phyloP scores from a whole-genome alignment of 2,888 invertebrate genomes.

The Craniophora ligustri region DNA sequence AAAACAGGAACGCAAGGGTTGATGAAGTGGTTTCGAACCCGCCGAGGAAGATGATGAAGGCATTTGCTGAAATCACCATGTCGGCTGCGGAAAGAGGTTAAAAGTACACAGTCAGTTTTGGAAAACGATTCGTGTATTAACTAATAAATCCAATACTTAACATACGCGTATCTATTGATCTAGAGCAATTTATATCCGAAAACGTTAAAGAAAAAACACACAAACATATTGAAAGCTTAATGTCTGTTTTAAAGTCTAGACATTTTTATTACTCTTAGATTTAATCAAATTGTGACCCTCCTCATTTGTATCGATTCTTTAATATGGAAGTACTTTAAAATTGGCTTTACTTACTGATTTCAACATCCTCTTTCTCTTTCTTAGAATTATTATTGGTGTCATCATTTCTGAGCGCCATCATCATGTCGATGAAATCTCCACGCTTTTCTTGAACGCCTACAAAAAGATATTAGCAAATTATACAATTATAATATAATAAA shows the following conservation, averaged over 20 bases:
- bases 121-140: no score
- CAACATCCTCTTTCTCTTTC: conserved; percentile 73
- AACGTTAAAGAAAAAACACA: no score
- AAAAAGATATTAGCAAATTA: conserved; percentile 20
- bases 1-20: conserved; percentile 86
- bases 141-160: no score
- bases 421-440: conserved; percentile 89
- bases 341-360: conserved; percentile 74
- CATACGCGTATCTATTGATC: no score
- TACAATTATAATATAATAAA: not conserved
- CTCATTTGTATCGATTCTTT: no score
- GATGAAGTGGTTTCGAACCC: conserved; percentile 90
- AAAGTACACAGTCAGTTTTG: not conserved
- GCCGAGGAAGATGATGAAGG: conserved; percentile 89
- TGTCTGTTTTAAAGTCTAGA: no score
- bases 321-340: not conserved
- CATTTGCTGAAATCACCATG: conserved; percentile 88
- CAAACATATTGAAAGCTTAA: no score
- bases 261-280: no score
- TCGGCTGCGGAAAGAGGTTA: conserved; percentile 72
- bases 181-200: no score
- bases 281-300: no score
- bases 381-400: conserved; percentile 72
- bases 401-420: conserved; percentile 84
- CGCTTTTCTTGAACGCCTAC: conserved; percentile 80